A percentile compares a stretch with the other conserved stretches of the same genome.
Conservation (phyloP, 2,888 invertebrate species). For the Orchesellides sinensis region DNA sequence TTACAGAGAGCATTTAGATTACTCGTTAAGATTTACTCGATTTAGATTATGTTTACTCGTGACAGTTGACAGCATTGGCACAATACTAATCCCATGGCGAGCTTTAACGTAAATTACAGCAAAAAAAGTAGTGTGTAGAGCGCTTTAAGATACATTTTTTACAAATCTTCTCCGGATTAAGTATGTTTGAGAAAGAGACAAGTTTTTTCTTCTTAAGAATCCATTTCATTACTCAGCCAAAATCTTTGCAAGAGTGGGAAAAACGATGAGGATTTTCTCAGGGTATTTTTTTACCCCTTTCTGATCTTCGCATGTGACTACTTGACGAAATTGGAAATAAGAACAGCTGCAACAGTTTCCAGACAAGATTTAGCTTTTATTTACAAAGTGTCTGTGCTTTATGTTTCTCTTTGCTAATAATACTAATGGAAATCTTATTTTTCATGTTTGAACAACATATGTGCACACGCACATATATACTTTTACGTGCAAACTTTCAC, state of each 20-base stretch:
- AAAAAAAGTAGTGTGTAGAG: too few relatives aligned
- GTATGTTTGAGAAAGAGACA: not conserved
- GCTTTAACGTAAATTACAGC: too few relatives aligned
- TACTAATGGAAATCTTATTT: conserved; percentile 39
- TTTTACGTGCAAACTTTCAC: too few relatives aligned
- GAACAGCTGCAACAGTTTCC: conserved; percentile 15
- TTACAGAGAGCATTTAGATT: too few relatives aligned
- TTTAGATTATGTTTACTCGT: too few relatives aligned
- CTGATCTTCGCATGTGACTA: not conserved
- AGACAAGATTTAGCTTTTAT: not conserved
- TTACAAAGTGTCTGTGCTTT: not conserved
- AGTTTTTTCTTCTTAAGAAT: not conserved
- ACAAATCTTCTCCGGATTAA: not conserved
- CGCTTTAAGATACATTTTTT: too few relatives aligned
- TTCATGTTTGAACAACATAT: too few relatives aligned
- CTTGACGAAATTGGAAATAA: not conserved
- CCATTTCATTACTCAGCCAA: not conserved
- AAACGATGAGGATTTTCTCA: not conserved
- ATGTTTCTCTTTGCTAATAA: not conserved
- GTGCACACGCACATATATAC: too few relatives aligned
- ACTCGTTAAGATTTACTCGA: too few relatives aligned
- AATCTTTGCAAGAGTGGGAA: not conserved
- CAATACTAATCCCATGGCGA: too few relatives aligned
- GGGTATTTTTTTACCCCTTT: not conserved
- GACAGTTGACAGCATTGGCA: too few relatives aligned